Conservation (phyloP, 2,797 vertebrate species). For the Sebastes itinus region DNA sequence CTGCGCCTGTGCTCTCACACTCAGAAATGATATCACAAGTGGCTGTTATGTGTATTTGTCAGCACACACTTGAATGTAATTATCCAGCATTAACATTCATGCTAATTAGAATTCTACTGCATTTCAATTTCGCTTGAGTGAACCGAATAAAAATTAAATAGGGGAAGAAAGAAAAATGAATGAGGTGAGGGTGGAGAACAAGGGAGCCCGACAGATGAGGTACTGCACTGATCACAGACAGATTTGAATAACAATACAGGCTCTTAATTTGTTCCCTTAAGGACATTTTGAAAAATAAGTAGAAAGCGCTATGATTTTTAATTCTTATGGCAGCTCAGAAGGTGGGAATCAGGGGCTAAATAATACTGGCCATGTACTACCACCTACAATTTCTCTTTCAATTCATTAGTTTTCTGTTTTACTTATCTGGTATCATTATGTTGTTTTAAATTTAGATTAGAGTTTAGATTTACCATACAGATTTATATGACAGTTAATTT, state of each 20-base stretch:
- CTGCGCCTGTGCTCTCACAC: background rate
- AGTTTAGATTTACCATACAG: background rate
- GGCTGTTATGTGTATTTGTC: background rate
- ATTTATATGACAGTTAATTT: background rate
- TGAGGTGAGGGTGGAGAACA: background rate
- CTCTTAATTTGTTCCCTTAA: background rate
- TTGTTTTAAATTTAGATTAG: too few relatives aligned
- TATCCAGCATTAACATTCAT: background rate
- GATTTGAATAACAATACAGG: background rate
- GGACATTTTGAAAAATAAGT: background rate
- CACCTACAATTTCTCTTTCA: background rate
- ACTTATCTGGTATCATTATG: background rate
- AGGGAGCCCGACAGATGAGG: background rate
- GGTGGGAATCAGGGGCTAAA: background rate
- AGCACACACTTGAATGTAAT: constrained; percentile 27
- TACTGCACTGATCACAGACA: background rate
- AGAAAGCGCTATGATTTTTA: background rate
- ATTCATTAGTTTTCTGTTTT: background rate
- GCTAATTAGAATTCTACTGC: constrained; percentile 3
- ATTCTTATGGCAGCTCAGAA: background rate
- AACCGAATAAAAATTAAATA: background rate
- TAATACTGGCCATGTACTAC: background rate
- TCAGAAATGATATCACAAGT: background rate
- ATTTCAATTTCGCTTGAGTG: background rate
- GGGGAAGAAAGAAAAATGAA: background rate